A percentile compares a stretch with the other conserved stretches of the same genome.
Evolutionary conservation across 1,140 invertebrate genomes (phyloP).

Genomic region (Brachionus calyciflorus): DNA sequence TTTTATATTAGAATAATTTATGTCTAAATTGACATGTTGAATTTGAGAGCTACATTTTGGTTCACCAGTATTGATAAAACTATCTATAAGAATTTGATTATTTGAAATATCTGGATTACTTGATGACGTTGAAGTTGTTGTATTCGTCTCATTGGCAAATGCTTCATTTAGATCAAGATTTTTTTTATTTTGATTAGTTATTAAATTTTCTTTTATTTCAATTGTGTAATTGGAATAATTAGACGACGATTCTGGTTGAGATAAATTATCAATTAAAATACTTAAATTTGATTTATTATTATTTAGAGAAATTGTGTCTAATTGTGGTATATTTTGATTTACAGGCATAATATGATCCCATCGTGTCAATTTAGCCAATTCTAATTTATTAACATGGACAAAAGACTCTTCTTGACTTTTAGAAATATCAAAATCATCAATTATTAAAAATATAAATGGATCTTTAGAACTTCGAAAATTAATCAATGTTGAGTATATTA

Average conservation of each 20-base stretch:
- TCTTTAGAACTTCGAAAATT: constrained; percentile 33
- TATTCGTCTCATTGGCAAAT: constrained; percentile 7
- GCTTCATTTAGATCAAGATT: constrained; percentile 16
- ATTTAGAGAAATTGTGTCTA: too few species aligned
- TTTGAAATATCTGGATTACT: background rate
- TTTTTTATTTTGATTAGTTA: too few species aligned
- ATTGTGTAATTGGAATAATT: constrained; percentile 1
- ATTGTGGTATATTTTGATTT: background rate
- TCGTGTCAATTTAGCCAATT: background rate
- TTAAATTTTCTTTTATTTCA: background rate
- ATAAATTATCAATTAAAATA: constrained; percentile 8
- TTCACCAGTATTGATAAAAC: constrained; percentile 3
- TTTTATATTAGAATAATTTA: background rate
- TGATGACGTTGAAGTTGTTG: background rate
- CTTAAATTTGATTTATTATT: background rate
- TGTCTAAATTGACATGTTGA: background rate
- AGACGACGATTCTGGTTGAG: background rate
- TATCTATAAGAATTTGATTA: background rate
- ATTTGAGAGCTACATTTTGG: constrained; percentile 19
- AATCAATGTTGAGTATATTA: constrained; percentile 5
- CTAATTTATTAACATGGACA: background rate
- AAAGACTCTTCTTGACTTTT: too few species aligned
- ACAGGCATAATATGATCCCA: background rate
- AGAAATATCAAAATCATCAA: constrained; percentile 5
- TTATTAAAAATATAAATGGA: constrained; percentile 15